A percentile compares a stretch with the other conserved stretches of the same genome.
These are phyloP conservation scores for Yponomeuta malinellus DNA, from an alignment of 2,888 invertebrate genomes.

Conservation along the genomic window DNA sequence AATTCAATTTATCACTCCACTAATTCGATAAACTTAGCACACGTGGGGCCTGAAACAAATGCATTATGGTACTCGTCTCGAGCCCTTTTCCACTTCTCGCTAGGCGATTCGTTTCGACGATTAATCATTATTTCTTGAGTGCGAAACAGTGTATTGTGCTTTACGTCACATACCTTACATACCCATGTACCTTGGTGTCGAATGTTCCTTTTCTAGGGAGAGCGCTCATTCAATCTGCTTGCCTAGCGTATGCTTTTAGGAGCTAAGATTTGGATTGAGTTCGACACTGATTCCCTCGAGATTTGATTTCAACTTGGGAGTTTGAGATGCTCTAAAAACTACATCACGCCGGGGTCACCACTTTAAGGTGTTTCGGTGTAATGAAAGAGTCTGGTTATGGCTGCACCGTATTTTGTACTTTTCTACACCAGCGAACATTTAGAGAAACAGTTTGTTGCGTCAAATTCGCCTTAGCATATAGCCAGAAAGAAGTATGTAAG, in stretches of 20 bases:
- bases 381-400: too few species aligned
- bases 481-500: too few species aligned
- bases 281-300: too few species aligned
- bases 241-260: not conserved
- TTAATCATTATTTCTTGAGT: slow-evolving; percentile 64
- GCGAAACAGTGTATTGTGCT: slow-evolving; percentile 50
- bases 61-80: slow-evolving; percentile 34
- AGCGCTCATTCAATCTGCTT: not conserved
- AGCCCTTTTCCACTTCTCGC: slow-evolving; percentile 19
- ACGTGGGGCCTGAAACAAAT: slow-evolving; percentile 22
- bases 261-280: too few species aligned
- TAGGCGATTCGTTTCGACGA: slow-evolving; percentile 35
- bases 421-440: too few species aligned
- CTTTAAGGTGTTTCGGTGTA: too few species aligned
- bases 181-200: not conserved
- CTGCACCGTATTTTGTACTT: too few species aligned
- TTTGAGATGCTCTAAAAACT: too few species aligned
- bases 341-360: too few species aligned
- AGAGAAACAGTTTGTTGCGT: too few species aligned
- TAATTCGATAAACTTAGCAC: not conserved
- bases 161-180: not conserved
- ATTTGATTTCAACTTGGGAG: too few species aligned
- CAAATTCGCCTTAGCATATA: too few species aligned
- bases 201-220: not conserved
- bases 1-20: not conserved